Base-by-base conservation (phyloP, 2,113 vertebrate genomes). In the Semicossyphus pulcher region DNA sequence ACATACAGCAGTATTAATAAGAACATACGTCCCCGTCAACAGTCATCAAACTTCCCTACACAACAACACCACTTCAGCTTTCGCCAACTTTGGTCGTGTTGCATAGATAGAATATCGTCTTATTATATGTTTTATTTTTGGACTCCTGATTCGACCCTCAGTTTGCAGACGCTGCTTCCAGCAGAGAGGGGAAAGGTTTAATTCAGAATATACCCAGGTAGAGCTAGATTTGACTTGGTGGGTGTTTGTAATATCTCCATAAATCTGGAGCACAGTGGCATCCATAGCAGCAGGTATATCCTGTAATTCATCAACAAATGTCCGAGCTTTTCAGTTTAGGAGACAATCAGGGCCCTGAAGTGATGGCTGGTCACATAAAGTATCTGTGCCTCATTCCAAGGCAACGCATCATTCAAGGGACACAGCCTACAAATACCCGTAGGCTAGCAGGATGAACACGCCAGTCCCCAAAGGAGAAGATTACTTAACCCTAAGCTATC, bases 81-180 rank as follows among this genome's bases (percentile, higher is more conserved):
- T 93, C 85, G 92, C 91, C 91, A 84, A 80, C 84, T 86, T 94
- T 80, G 80, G 91, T 95, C 87, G 94, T 95, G 96, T 95, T 98
- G 96, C 96, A 98, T 97, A 97, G 96, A 94, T 95, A 21, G 52
- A 57, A 78, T 18, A 37, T 8, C 6, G 3, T 70, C 57, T 70
- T 18, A 4, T 16, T 23, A 4, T 2, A 15, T 58, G 32, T 8
- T 26, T 21, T 3, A 6, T 49, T 72, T 59, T 44, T 52, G 80
- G 60, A 59, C 67, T 29, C n/a, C 4, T 47, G 18, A 14, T 29
- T 18, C 5, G 10, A 5, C 25, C 44, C 15, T 65, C 48, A 4
- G 20, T n/a, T 18, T 26, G 59, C 34, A 58, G 59, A 16, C 12
- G 14, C 9, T 16, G 48, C 63, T 51, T 18, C 2, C 3, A 41